Percentiles rank a stretch among this genome's conserved stretches.
phyloP scores from a whole-genome alignment of 2,113 vertebrate species.

The Proterorhinus semilunaris region DNA sequence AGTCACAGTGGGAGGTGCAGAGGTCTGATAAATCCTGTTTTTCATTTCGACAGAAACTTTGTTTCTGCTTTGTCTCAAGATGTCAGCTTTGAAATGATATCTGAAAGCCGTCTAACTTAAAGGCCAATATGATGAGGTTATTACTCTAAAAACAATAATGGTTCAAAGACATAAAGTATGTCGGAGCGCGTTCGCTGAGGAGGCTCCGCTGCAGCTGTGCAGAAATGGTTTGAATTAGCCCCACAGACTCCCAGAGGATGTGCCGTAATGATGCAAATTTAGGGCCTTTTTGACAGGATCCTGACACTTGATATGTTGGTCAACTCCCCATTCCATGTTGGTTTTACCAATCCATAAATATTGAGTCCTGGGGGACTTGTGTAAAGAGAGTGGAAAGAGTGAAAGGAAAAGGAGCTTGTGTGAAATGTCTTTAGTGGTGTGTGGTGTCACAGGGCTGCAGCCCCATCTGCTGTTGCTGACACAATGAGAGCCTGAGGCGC shows the following conservation, averaged over 20 bases:
- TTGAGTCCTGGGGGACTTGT: constrained; percentile 55
- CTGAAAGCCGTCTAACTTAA: constrained; percentile 34
- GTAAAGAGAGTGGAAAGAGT: constrained; percentile 29
- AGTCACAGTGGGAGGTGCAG: constrained; percentile 57
- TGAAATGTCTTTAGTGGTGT: constrained; percentile 17
- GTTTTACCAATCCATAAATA: constrained; percentile 69
- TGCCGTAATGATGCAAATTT: constrained; percentile 68
- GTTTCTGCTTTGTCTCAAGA: constrained; percentile 54
- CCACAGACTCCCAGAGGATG: constrained; percentile 53
- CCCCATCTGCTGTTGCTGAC: constrained; percentile 70
- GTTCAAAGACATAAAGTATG: constrained; percentile 23
- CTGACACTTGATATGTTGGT: constrained; percentile 70
- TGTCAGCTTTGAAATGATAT: constrained; percentile 39
- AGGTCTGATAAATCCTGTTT: constrained; percentile 50
- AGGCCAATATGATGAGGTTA: constrained; percentile 37
- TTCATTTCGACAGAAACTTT: constrained; percentile 44
- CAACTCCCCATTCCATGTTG: constrained; percentile 64
- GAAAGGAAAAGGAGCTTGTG: constrained; percentile 12
- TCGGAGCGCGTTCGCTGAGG: constrained; percentile 28
- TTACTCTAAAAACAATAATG: constrained; percentile 23
- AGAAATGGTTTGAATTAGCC: constrained; percentile 68
- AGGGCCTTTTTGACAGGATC: constrained; percentile 67
- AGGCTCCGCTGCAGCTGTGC: constrained; percentile 42
- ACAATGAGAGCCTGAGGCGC: constrained; percentile 43
- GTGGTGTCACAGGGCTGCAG: constrained; percentile 55